Evolutionary conservation across 2,888 invertebrate genomes (phyloP).

Genomic region (Heliconius aoede): DNA sequence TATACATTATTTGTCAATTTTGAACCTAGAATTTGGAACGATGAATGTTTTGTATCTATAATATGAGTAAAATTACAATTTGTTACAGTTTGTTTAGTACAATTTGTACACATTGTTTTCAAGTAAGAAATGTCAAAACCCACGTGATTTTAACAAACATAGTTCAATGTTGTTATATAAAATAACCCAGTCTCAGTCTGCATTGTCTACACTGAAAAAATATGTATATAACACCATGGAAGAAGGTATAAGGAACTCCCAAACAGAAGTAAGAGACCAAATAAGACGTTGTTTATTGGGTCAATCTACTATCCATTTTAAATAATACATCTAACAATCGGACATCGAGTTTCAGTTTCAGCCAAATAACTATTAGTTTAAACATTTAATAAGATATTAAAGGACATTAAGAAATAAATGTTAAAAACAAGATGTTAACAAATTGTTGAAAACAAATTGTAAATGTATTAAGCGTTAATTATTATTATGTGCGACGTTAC

Average conservation of each 20-base stretch:
- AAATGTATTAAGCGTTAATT: slow-evolving; percentile 6
- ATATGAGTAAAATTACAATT: background rate
- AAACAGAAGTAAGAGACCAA: slow-evolving; percentile 19
- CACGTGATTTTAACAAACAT: background rate
- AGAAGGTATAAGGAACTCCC: slow-evolving; percentile 1
- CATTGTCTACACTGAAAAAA: background rate
- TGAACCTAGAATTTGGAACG: background rate
- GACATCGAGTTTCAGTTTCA: background rate
- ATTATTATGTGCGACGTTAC: slow-evolving; percentile 16
- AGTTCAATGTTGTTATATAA: background rate
- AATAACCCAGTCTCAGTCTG: background rate
- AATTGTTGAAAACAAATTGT: background rate
- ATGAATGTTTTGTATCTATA: background rate
- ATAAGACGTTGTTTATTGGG: slow-evolving; percentile 25
- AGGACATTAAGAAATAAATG: background rate
- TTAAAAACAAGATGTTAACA: background rate
- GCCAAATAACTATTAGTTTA: background rate
- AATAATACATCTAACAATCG: slow-evolving; percentile 1
- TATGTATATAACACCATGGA: background rate
- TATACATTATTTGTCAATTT: slow-evolving; percentile 9
- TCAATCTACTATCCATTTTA: slow-evolving; percentile 4
- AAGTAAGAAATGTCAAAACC: background rate
- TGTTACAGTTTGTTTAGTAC: background rate
- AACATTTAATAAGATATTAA: background rate
- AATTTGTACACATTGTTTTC: background rate